Conservation (phyloP, 2,113 vertebrate species). For the Mionectes macconnelli region DNA sequence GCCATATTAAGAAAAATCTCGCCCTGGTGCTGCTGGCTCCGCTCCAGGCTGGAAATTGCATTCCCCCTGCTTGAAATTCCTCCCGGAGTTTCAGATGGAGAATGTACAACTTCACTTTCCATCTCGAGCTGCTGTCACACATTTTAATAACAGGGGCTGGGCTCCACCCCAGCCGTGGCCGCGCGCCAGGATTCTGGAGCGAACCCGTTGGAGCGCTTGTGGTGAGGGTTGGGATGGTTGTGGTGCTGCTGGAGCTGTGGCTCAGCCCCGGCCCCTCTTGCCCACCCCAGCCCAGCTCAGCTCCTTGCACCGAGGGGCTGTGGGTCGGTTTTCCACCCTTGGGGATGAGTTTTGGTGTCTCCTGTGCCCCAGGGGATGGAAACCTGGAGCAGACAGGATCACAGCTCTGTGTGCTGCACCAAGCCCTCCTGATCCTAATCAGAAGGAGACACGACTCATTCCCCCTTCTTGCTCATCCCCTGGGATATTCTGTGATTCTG, state of each 20-base stretch:
- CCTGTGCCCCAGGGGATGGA: neutral
- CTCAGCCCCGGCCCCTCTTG: neutral
- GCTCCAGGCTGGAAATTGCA: conserved; percentile 64
- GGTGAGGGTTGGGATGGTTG: neutral
- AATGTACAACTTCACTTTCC: conserved; percentile 57
- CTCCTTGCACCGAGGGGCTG: rapidly evolving
- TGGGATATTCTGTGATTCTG: neutral
- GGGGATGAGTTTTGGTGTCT: neutral
- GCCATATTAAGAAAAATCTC: conserved; percentile 59
- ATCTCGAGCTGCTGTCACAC: conserved; percentile 49
- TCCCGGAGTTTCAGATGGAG: conserved; percentile 53
- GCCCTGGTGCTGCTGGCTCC: conserved; percentile 52
- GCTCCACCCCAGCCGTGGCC: conserved; percentile 35
- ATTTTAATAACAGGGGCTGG: conserved; percentile 52
- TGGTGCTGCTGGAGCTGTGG: neutral
- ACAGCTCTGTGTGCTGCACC: neutral
- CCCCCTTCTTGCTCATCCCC: rapidly evolving
- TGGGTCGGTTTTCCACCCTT: neutral
- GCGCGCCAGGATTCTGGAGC: neutral
- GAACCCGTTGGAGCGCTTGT: neutral
- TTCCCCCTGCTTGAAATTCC: conserved; percentile 63
- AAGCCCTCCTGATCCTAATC: rapidly evolving
- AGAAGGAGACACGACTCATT: neutral
- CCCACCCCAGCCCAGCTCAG: neutral
- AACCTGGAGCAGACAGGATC: rapidly evolving